Base-by-base conservation (phyloP, 2,797 vertebrate genomes). In the Neomorphus geoffroyi region DNA sequence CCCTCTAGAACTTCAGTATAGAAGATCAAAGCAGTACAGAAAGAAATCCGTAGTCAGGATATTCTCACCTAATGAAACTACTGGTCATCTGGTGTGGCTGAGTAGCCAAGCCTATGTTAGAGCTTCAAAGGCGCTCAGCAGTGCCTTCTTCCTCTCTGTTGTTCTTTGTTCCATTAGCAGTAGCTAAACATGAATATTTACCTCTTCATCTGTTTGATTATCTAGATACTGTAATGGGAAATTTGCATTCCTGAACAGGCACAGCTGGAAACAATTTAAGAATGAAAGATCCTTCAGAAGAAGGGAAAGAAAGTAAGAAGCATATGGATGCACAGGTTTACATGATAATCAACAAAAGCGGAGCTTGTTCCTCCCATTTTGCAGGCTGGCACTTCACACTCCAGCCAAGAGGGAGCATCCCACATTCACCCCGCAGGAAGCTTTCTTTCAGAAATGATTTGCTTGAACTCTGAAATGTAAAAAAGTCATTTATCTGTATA, bases 341-440 rank as follows among this genome's bases (percentile, higher is more conserved):
- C 97, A 97, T 95, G 92, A 96, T 94, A 97, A 97, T 95, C 88
- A 96, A 96, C 86, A 96, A 95, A 97, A 96, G 88, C 50, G 2
- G 33, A 87, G 91, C 86, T 94, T 96, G 84, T 97, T 96, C 94
- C 88, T 86, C 93, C 78, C 95, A 79, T 77, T 94, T 90, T 75
- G 48, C 32, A 78, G 28, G 79, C 70, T 94, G 58, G 61, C 88
- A 92, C 92, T 95, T 94, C 91, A 91, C 74, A 86, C 61, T 57
- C 61, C 33, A 73, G 77, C 60, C 72, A 85, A 48, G 67, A 89
- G 75, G 78, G 77, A 90, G 86, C 89, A 77, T 86, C 77, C 87
- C 94, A 92, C 86, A 93, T 74, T 92, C 53, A 66, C 91, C 93
- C 90, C 95, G 95, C 80, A 89, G 91, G 92, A 94, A 95, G 79